Evolutionary conservation across 2,797 vertebrate species (phyloP), one percentile per base, ranked within the genome.

Genomic region (Glyptemys insculpta): DNA sequence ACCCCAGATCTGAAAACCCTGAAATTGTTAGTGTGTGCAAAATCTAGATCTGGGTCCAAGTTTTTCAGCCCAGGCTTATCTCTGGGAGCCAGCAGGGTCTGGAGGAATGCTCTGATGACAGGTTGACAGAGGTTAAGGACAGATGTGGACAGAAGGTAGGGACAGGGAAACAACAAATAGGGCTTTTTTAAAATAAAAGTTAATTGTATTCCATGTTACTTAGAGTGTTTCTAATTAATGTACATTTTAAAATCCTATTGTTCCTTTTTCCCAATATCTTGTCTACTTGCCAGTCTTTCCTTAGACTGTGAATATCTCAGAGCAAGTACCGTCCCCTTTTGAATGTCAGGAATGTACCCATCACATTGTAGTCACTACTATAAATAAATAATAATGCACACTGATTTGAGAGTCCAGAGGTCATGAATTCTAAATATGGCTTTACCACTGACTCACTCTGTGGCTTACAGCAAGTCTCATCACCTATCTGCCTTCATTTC

Each of bases 211-310:
- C 31, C 34, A 2, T 31, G 3, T 9, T 74, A 6, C 44, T 54
- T 62, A 68, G 8, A 50, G 19, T 14, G 18, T 82, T 18, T 79
- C 21, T 49, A 89, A 86, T 86, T 11, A 37, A 19, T 9, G 11
- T 68, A 68, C 3, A 3, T 62, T 92, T 86, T 57, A 53, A 86
- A 65, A 62, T 23, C 62, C 18, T 47, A n/a, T 34, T 5, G 44
- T 80, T 80, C 11, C 41, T 87, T 84, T 84, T 84, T 5, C 81
- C 41, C 9, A 34, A 14, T 4, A 1, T 59, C 57, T 59, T 54
- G 54, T 81, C 78, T 79, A 31, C 2, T 0, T 3, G 10, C 0
- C 16, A 41, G 5, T 72, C 41, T 56, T 29, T 59, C 34, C 49
- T 37, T 0, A 0, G 4, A 27, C 68, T 25, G 56, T 2, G 5